Conservation (phyloP, 1,140 invertebrate species). For the Panulirus ornatus region DNA sequence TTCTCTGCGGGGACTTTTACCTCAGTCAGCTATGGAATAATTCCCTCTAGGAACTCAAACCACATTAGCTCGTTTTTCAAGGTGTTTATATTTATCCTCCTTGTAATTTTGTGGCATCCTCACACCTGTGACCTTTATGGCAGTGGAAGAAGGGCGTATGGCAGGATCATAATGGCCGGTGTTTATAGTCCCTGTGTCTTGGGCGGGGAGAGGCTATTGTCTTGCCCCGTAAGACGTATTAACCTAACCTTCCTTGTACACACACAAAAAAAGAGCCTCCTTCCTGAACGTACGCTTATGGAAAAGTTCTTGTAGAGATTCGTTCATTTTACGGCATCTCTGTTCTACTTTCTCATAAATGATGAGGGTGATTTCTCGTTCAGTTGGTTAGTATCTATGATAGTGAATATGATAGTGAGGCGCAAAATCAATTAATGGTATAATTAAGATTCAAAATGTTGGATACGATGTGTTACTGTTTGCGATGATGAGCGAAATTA, state of each 20-base stretch:
- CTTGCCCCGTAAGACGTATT: not conserved
- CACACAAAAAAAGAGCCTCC: slow-evolving; percentile 7
- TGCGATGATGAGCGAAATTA: slow-evolving; percentile 20
- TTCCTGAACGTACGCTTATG: slow-evolving; percentile 7
- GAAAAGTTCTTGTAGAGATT: slow-evolving; percentile 5
- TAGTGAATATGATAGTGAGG: too few species aligned
- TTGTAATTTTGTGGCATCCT: slow-evolving; percentile 62
- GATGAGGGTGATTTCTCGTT: not conserved
- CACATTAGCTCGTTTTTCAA: slow-evolving; percentile 58
- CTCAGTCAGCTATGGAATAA: slow-evolving; percentile 22
- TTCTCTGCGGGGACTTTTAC: not conserved
- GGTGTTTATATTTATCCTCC: slow-evolving; percentile 56
- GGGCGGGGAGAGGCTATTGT: slow-evolving; percentile 11
- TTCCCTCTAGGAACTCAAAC: not conserved
- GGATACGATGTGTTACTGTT: too few species aligned
- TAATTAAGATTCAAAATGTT: not conserved
- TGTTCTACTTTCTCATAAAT: not conserved
- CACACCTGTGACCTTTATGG: slow-evolving; percentile 57
- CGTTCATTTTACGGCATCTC: not conserved
- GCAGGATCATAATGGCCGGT: not conserved
- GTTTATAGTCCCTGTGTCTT: not conserved
- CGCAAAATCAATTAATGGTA: too few species aligned
- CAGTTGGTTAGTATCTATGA: too few species aligned
- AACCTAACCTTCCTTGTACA: not conserved
- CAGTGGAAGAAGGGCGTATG: slow-evolving; percentile 12